Evolutionary conservation across 1,140 invertebrate species (phyloP), one percentile per base, ranked within the genome.

Genomic region (Stegodyphus dumicola): DNA sequence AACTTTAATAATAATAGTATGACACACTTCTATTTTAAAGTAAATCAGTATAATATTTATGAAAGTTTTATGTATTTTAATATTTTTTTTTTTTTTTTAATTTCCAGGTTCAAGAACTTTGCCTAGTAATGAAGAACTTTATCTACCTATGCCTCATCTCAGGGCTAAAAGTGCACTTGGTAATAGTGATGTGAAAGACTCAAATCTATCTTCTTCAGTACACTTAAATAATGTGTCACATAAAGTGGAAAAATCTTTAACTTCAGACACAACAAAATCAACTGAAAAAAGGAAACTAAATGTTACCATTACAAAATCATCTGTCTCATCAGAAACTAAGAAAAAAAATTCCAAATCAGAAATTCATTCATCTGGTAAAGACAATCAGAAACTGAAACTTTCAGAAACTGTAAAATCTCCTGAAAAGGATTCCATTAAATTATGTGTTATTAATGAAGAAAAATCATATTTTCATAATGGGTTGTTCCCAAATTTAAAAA

Each of bases 141-240:
- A 66, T 15, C 49, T 83, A 9, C 80, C 80, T 13, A 83, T 83
- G 71, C 71, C 80, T 18, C 9, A 48, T 18, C n/a, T 83, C 9
- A 65, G 51, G 67, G 52, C 17, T 73, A 33, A 81, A 60, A 67
- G 56, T 60, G 56, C 56, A 60, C 33, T 33, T 33, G 33, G 33
- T 33, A 33, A 33, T 33, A 33, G 33, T 33, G 33, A 33, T 33
- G 33, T 2, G 15, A 60, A 9, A 60, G 56, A 11, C 15, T 15
- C 9, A 60, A 60, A 60, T 11, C 9, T 60, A 15, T 9, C 15
- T 9, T 60, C 9, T 15, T 11, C 56, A 60, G 56, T 15, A 11
- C 56, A 60, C 5, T 15, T 60, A 60, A 60, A 11, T 11, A 60
- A 60, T 60, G 9, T 11, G 15, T 15, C 56, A 60, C 9, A 60